Evolutionary conservation across 2,888 invertebrate genomes (phyloP).

Genomic region (Venusia cambrica): DNA sequence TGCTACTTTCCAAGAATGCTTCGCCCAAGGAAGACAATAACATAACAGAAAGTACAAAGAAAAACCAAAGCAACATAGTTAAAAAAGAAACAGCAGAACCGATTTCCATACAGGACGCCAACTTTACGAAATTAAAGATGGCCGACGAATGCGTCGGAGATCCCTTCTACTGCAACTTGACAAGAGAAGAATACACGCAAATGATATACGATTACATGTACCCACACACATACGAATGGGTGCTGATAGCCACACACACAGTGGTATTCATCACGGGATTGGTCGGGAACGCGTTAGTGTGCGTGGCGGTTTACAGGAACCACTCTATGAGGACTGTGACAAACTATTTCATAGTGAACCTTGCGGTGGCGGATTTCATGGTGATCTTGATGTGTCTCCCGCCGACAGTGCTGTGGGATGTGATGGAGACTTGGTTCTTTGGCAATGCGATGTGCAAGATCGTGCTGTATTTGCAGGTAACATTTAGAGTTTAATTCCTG

Average conservation of each 20-base stretch:
- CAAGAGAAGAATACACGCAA: slow-evolving; percentile 80
- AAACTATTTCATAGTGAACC: slow-evolving; percentile 95
- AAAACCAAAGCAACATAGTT: not conserved
- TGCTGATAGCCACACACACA: slow-evolving; percentile 87
- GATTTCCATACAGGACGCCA: too few species aligned
- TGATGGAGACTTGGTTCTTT: slow-evolving; percentile 96
- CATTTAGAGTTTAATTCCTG: too few species aligned
- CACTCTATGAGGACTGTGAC: slow-evolving; percentile 95
- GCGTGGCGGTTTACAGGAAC: slow-evolving; percentile 92
- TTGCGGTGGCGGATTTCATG: slow-evolving; percentile 93
- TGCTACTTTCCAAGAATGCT: slow-evolving; percentile 6
- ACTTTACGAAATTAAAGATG: too few species aligned
- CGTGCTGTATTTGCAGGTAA: slow-evolving; percentile 93
- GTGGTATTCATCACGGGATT: slow-evolving; percentile 90
- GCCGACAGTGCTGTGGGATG: slow-evolving; percentile 93
- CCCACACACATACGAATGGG: slow-evolving; percentile 88
- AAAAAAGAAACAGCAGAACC: not conserved
- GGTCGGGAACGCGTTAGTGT: slow-evolving; percentile 93
- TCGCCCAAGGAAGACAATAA: not conserved
- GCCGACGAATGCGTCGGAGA: slow-evolving; percentile 63
- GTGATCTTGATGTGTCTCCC: slow-evolving; percentile 94
- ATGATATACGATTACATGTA: slow-evolving; percentile 84
- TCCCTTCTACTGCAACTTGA: slow-evolving; percentile 67
- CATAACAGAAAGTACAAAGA: not conserved
- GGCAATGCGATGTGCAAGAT: slow-evolving; percentile 91